Evolutionary conservation across 1,140 invertebrate genomes (phyloP).

Genomic region (Harlomillsia oculata): DNA sequence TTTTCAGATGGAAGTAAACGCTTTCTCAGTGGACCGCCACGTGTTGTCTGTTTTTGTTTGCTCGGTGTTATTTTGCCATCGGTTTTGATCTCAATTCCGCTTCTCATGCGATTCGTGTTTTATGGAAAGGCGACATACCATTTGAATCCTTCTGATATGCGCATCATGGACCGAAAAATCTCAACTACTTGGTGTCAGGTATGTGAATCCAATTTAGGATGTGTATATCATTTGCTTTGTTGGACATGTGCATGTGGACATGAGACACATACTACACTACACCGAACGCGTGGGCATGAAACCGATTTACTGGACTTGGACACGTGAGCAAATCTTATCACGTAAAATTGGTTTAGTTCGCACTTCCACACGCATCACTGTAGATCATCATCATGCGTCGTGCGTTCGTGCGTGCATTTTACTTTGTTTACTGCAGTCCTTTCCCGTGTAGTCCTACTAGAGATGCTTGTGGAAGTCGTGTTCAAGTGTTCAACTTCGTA

Average conservation of each 20-base stretch:
- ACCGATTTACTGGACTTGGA: no score
- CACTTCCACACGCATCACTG: no score
- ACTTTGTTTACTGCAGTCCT: no score
- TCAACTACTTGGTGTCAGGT: constrained; percentile 72
- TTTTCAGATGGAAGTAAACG: constrained; percentile 8
- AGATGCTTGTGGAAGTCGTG: no score
- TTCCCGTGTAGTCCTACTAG: no score
- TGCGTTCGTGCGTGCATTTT: no score
- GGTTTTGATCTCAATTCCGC: constrained; percentile 53
- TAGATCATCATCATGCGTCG: no score
- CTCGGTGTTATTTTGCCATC: constrained; percentile 55
- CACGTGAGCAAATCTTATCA: no score
- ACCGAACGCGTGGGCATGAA: no score
- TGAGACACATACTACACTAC: no score
- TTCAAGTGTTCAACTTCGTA: no score
- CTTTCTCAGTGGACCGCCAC: constrained; percentile 44
- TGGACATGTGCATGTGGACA: not conserved
- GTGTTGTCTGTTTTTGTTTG: constrained; percentile 51
- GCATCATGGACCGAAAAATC: constrained; percentile 57
- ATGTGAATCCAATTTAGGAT: constrained; percentile 19
- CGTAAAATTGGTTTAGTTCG: no score
- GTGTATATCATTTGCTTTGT: not conserved
- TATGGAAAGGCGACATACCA: constrained; percentile 42
- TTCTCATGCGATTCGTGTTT: constrained; percentile 57
- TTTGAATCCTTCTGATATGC: constrained; percentile 56